Evolutionary conservation across 2,797 vertebrate species (phyloP), one percentile per base, ranked within the genome.

Genomic region (Luscinia luscinia): DNA sequence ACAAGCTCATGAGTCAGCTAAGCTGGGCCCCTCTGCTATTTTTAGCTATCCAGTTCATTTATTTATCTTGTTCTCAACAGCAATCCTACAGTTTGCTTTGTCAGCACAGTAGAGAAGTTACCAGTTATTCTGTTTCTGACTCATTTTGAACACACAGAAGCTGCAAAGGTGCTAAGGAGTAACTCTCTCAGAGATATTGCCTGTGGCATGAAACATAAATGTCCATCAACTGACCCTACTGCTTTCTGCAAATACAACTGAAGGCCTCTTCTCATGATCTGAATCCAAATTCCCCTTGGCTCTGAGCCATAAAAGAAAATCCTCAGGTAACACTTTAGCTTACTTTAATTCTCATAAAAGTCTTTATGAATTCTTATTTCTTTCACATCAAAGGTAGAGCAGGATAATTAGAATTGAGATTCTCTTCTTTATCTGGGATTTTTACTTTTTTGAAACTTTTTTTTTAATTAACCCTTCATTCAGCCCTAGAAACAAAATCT

Each of bases 81-180:
- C 16, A 80, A 15, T 58, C n/a, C 17, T 77, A 24, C 13, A 27
- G 93, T 96, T 88, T 95, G 74, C 91, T 95, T 95, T 59, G 55
- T 88, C 94, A 97, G 92, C 88, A 92, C 45, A 87, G 52, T n/a
- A 51, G 54, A 87, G 80, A 89, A 70, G n/a, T 79, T 92, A 84
- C 12, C 41, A 66, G 49, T 77, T 89, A 77, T 61, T 93, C 82
- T 21, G 11, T 59, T 74, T 76, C 58, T 96, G 67, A 75, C 40
- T 87, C 19, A 57, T 72, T 93, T 95, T 91, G 72, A 87, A 63
- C 69, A 84, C 43, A 91, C 7, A 10, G 66, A 91, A 89, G 45
- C 30, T 89, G 70, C 63, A 93, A 72, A 86, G 36, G 32, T 73
- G 74, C 24, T 49, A 77, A 93, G 85, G 28, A 91, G 41, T 38